A percentile compares a stretch with the other conserved stretches of the same genome.
Conservation (phyloP, 1,140 invertebrate species). For the Brachionus plicatilis region DNA sequence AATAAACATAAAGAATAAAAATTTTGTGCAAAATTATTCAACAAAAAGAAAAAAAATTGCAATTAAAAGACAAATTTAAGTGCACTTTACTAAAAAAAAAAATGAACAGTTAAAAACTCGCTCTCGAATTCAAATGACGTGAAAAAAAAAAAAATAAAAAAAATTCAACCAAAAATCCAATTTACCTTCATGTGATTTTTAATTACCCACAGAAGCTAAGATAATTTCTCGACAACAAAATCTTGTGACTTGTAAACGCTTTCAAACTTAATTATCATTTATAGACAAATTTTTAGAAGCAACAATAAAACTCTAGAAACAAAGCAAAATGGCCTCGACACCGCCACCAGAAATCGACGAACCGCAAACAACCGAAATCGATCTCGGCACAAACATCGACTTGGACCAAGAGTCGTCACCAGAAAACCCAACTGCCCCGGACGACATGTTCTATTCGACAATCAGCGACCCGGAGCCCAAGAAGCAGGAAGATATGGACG, state of each 20-base stretch:
- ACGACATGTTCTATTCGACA: constrained; percentile 35
- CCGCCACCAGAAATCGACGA: background rate
- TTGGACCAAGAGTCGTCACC: background rate
- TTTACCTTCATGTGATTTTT: background rate
- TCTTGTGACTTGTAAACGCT: background rate
- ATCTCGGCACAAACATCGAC: constrained; percentile 9
- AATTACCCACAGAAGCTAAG: background rate
- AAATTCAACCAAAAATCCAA: background rate
- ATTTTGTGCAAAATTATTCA: too few species aligned
- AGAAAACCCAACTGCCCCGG: background rate
- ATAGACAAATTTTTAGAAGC: background rate
- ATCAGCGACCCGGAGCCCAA: constrained; percentile 12
- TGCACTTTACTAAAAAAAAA: background rate
- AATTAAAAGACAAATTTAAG: background rate
- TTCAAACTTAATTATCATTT: background rate
- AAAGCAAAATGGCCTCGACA: background rate
- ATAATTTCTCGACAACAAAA: background rate
- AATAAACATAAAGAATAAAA: too few species aligned
- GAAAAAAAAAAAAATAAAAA: background rate
- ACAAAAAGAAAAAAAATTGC: too few species aligned
- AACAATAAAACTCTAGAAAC: background rate
- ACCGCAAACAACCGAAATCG: background rate
- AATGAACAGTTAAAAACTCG: background rate
- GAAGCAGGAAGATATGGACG: constrained; percentile 27
- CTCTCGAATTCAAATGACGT: background rate